phyloP scores from a whole-genome alignment of 2,113 vertebrate species.

The Oxygymnocypris stewartii region DNA sequence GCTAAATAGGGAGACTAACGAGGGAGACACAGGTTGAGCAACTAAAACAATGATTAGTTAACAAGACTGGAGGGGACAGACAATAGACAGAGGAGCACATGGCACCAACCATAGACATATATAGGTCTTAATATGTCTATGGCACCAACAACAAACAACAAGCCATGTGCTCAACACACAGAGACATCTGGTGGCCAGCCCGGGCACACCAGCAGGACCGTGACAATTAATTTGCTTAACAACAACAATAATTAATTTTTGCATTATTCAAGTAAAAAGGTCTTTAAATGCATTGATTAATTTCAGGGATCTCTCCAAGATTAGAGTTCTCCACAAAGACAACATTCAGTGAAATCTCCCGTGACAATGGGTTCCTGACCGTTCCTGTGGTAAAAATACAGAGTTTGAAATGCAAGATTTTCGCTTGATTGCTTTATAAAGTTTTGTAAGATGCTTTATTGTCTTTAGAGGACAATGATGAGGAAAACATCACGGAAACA shows the following conservation, averaged over 20 bases:
- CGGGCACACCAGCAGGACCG: no score
- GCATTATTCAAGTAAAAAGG: not conserved
- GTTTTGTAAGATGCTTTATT: not conserved
- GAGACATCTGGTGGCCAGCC: no score
- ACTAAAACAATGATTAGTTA: no score
- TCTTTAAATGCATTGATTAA: constrained; percentile 20
- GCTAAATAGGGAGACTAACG: no score
- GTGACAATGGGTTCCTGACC: constrained; percentile 66
- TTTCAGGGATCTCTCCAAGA: constrained; percentile 80
- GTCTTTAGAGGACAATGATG: constrained; percentile 51
- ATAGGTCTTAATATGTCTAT: no score
- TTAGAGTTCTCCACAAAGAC: constrained; percentile 81
- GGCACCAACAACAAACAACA: no score
- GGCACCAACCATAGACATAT: no score
- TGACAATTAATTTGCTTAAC: not conserved
- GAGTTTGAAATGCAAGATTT: not conserved
- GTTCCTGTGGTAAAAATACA: constrained; percentile 59
- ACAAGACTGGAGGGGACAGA: no score
- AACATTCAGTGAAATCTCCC: constrained; percentile 74
- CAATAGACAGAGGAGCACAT: no score
- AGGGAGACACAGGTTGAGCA: no score
- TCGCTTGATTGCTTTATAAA: not conserved
- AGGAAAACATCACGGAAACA: constrained; percentile 53
- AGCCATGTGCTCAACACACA: no score
- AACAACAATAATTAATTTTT: not conserved